A percentile compares a stretch with the other conserved stretches of the same genome.
phyloP scores from a whole-genome alignment of 2,888 invertebrate species.

The Xanthorhoe designata region DNA sequence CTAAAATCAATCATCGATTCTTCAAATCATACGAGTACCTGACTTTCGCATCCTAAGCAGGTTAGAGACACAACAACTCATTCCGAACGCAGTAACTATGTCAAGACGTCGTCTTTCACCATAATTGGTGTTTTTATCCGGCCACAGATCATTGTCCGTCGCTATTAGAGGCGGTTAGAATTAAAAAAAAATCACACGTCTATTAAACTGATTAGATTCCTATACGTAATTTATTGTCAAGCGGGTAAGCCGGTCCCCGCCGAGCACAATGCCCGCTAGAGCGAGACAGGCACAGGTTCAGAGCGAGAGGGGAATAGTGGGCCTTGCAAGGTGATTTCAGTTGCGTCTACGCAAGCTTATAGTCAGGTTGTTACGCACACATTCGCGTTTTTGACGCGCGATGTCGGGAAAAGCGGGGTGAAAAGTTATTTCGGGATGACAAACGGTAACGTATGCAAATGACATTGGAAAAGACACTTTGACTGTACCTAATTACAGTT shows the following conservation, averaged over 20 bases:
- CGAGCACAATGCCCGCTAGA: constrained; percentile 84
- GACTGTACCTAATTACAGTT: background rate
- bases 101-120: constrained; percentile 43
- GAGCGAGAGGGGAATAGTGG: constrained; percentile 76
- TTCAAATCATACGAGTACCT: background rate
- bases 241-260: constrained; percentile 63
- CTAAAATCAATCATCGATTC: background rate
- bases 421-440: constrained; percentile 50
- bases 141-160: constrained; percentile 48
- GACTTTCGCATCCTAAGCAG: constrained; percentile 27
- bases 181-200: constrained; percentile 78
- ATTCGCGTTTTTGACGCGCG: constrained; percentile 62
- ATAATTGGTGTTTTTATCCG: constrained; percentile 48
- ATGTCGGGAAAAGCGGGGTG: constrained; percentile 58
- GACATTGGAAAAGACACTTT: constrained; percentile 27
- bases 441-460: constrained; percentile 44
- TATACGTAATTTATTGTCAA: constrained; percentile 84
- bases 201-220: constrained; percentile 85
- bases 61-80: constrained; percentile 24
- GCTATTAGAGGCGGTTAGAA: constrained; percentile 59
- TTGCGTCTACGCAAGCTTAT: constrained; percentile 82
- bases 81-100: constrained; percentile 36
- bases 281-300: constrained; percentile 61
- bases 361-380: constrained; percentile 80
- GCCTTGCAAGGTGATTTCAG: constrained; percentile 86